These are phyloP conservation scores for Hippocampus mohnikei DNA, from an alignment of 2,113 vertebrate genomes.

Conservation along the genomic window DNA sequence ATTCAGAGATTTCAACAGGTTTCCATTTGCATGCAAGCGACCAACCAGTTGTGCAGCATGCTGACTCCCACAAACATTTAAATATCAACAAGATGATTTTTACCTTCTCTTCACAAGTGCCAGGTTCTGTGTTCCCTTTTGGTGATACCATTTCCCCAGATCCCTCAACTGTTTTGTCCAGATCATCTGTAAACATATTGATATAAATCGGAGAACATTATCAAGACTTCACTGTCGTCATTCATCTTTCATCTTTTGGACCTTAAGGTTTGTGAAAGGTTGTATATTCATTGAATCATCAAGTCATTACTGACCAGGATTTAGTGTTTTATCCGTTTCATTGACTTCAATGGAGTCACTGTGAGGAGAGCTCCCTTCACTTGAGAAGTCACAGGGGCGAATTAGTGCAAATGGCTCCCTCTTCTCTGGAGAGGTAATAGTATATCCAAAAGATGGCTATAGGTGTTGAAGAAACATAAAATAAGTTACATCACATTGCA, in stretches of 20 bases:
- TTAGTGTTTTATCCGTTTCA: slow-evolving; percentile 69
- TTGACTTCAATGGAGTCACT: slow-evolving; percentile 57
- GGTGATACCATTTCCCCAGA: slow-evolving; percentile 47
- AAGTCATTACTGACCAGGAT: slow-evolving; percentile 66
- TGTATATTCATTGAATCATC: no score
- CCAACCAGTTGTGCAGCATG: neutral
- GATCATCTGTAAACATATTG: slow-evolving; percentile 63
- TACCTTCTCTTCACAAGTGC: slow-evolving; percentile 44
- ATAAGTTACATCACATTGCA: neutral
- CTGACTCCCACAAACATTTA: neutral
- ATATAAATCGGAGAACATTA: neutral
- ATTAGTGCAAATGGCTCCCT: slow-evolving; percentile 85
- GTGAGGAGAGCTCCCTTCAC: slow-evolving; percentile 45
- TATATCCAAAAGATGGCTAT: slow-evolving; percentile 95
- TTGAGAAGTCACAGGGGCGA: slow-evolving; percentile 67
- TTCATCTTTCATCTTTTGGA: neutral
- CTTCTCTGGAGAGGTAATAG: slow-evolving; percentile 89
- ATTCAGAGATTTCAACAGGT: neutral
- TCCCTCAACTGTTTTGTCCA: slow-evolving; percentile 68
- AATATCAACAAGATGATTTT: neutral
- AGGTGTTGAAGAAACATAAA: neutral
- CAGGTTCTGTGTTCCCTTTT: slow-evolving; percentile 35
- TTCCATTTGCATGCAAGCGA: neutral
- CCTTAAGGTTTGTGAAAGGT: neutral
- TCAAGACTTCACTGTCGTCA: neutral